phyloP scores from a whole-genome alignment of 2,888 invertebrate genomes.

The Eristalis pertinax region DNA sequence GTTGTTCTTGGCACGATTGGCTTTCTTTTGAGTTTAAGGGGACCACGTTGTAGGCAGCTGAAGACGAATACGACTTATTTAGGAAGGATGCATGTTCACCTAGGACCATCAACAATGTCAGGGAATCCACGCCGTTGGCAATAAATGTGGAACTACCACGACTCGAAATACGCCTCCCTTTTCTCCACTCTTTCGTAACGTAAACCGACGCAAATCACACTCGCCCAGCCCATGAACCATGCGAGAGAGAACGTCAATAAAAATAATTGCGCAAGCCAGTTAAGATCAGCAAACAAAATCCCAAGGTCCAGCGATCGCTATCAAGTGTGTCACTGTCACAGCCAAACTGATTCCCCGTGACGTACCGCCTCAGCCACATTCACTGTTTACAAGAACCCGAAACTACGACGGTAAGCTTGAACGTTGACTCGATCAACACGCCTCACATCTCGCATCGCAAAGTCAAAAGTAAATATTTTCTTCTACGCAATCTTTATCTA shows the following conservation, averaged over 20 bases:
- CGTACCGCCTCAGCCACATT: not conserved
- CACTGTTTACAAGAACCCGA: no score
- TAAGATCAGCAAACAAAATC: not conserved
- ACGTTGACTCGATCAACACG: not conserved
- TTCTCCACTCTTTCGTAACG: no score
- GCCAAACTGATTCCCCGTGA: not conserved
- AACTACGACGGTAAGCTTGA: not conserved
- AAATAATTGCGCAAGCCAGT: not conserved
- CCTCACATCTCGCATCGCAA: not conserved
- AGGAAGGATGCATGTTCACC: no score
- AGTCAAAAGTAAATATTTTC: constrained; percentile 13
- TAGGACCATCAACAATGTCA: no score
- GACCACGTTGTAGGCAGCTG: no score
- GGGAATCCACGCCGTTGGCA: no score
- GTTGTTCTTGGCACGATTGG: no score
- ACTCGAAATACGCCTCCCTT: no score
- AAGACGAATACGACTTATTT: no score
- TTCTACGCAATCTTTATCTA: constrained; percentile 4
- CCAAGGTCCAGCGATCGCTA: not conserved
- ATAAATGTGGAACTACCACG: no score
- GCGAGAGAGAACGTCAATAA: not conserved
- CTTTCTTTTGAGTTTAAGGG: no score
- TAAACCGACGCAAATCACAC: no score
- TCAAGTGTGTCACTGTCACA: not conserved
- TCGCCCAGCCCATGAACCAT: not conserved